Evolutionary conservation across 2,113 vertebrate species (phyloP), one percentile per base, ranked within the genome.

Genomic region (Sapayoa aenigma): DNA sequence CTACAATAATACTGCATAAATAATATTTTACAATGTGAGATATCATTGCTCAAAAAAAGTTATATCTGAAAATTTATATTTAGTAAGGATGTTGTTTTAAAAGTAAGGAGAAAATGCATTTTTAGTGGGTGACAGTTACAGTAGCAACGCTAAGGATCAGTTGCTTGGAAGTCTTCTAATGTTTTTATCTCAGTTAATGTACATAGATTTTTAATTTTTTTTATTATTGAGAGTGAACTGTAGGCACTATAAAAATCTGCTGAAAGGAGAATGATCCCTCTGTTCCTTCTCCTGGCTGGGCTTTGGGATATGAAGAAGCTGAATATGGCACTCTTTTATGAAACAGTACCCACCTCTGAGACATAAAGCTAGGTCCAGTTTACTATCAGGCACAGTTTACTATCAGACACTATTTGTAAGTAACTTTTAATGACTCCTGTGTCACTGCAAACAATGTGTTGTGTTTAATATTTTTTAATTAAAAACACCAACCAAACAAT

Each of bases 321-420:
- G 86, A 95, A 18, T 81, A 96, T 78, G 98, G 94, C 66, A 88
- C 95, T 65, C 96, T 99, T 79, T 99, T 78, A 49, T 85, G 66
- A 98, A 96, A 88, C 95, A 97, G 50, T 83, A 55, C 46, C 96
- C 97, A 42, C 98, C 98, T 88, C 42, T 56, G 50, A 96, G 41
- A 89, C 98, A 98, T 58, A 76, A 98, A 96, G 30, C 84, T 98
- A 49, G 98, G 98, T 55, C 98, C 98, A 62, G 98, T 98, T 27
- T 98, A 92, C 89, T 42, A 98, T 98, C 96, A 58, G 47, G n/a
- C n/a, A n/a, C 98, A 62, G 98, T 98, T 27, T 98, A 92, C 89
- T 42, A 98, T 98, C 96, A 58, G 47, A 97, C 96, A 24, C 76
- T 89, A 23, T 77, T 95, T 96, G 98, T 98, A 97, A 97, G 97